Conservation (phyloP, 1,140 invertebrate species). For the Heliothis virescens region DNA sequence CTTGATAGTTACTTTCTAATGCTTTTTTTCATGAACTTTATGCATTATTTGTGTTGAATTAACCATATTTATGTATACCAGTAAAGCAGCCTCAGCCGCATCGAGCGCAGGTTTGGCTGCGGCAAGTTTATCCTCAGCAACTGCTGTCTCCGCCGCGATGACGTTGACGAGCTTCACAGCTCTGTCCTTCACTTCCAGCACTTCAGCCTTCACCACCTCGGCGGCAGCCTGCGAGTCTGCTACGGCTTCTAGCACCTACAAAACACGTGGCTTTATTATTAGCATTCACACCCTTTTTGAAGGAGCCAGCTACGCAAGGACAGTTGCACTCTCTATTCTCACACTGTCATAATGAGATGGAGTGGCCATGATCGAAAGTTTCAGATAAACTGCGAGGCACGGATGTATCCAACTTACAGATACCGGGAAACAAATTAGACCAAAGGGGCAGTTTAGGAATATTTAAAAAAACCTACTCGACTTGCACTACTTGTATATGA, state of each 20-base stretch:
- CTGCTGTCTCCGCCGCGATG: slow-evolving; percentile 92
- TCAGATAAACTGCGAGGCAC: no score
- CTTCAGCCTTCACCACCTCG: slow-evolving; percentile 92
- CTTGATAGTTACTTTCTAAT: no score
- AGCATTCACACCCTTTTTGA: no score
- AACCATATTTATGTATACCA: slow-evolving; percentile 84
- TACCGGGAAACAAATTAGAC: no score
- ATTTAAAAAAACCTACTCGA: neutral
- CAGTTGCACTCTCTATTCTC: no score
- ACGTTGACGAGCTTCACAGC: slow-evolving; percentile 92
- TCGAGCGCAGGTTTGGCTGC: slow-evolving; percentile 93
- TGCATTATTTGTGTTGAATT: no score
- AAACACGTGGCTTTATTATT: neutral
- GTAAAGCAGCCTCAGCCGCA: slow-evolving; percentile 93
- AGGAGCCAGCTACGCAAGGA: no score
- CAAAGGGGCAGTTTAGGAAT: neutral
- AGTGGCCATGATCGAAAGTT: no score
- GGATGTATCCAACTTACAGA: no score
- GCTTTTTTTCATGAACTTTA: no score
- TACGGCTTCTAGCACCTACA: slow-evolving; percentile 88
- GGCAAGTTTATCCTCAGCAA: slow-evolving; percentile 92
- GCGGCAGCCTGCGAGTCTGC: slow-evolving; percentile 89
- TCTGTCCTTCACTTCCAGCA: slow-evolving; percentile 92
- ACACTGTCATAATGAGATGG: no score
- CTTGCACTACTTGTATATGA: neutral